Base-by-base conservation (phyloP, 2,113 vertebrate genomes). In the Ondatra zibethicus region DNA sequence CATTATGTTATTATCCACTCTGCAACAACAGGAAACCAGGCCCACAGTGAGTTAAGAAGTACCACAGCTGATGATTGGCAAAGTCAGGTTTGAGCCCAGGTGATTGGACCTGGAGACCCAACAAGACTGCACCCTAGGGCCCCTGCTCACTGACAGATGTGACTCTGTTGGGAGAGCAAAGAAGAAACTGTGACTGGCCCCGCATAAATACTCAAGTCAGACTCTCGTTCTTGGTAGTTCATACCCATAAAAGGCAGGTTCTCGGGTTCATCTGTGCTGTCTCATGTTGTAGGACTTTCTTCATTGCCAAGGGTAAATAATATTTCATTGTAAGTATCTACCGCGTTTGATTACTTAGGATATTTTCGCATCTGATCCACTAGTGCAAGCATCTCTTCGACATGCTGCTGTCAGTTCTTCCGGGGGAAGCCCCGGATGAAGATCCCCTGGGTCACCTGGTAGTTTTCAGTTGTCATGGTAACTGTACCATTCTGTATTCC, bases 51-150 rank as follows among this genome's bases (percentile, higher is more conserved):
- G 61, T 27, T 52, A 42, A n/a, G 36, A 76, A 70, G 16, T 17
- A 50, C 36, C 55, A 25, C 19, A 17, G 5, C 31, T 70, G 52
- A 21, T 19, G 8, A 82, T 1, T 5, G 52, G 9, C 7, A 45
- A 93, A 42, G 50, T 13, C 6, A 50, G 84, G 19, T 65, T n/a
- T 68, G 78, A 78, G 52, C 23, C 23, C 12, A 45, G 13, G 70
- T 61, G 27, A 19, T 63, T 1, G 27, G 39, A 25, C 39, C 7
- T 0, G 17, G 50, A 76, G 81, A 39, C 19, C 39, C 63, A 23
- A 1, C 23, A 42, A 33, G 65, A 45, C 7, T 2, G 4, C 2
- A 0, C 45, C 47, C 7, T 4, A 3, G 13, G 50, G 33, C 9
- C 29, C 25, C 27, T 6, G 11, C 61, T 1, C 5, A 8, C 58